Base-by-base conservation (phyloP, 2,888 invertebrate species). In the Spodoptera picta region DNA sequence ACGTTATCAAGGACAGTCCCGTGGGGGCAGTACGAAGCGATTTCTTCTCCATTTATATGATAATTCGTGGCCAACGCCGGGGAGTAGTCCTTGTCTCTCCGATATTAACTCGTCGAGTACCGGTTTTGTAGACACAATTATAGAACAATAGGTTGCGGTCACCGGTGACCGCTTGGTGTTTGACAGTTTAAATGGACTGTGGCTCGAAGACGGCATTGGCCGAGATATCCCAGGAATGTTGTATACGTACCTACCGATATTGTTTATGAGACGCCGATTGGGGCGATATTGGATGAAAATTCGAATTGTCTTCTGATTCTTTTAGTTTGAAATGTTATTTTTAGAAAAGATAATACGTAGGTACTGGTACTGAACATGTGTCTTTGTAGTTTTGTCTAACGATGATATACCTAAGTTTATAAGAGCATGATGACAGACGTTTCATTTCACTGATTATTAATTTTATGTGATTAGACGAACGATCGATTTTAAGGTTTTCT, bases 41-140 rank as follows among this genome's bases (percentile, higher is more conserved):
- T 85, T 79, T 75, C 75, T 82, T 81, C 76, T 78, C 86, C 79
- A 87, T 87, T 84, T 87, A 85, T 87, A 87, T 86, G 87, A 81
- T 87, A 87, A 86, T 87, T 78, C 75, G 72, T 54, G 57, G 72
- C 61, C 66, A 68, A 69, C 60, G 62, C 51, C 64, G 27, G 60
- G 54, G 54, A 65, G 61, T 65, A 56, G 55, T 55, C 67, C 71
- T 69, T 73, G 80, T 83, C 75, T 79, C 52, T 67, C 79, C 76
- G 79, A 80, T 84, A 83, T 82, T 83, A n/a, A n/a, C n/a, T n/a
- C n/a, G n/a, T n/a, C n/a, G n/a, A n/a, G n/a, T n/a, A n/a, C n/a
- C n/a, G n/a, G n/a, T n/a, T n/a, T n/a, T n/a, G n/a, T n/a, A n/a
- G n/a, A n/a, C n/a, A n/a, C n/a, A n/a, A n/a, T n/a, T n/a, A n/a